Base-by-base conservation (phyloP, 2,888 invertebrate genomes). In the Phyllotreta striolata region DNA sequence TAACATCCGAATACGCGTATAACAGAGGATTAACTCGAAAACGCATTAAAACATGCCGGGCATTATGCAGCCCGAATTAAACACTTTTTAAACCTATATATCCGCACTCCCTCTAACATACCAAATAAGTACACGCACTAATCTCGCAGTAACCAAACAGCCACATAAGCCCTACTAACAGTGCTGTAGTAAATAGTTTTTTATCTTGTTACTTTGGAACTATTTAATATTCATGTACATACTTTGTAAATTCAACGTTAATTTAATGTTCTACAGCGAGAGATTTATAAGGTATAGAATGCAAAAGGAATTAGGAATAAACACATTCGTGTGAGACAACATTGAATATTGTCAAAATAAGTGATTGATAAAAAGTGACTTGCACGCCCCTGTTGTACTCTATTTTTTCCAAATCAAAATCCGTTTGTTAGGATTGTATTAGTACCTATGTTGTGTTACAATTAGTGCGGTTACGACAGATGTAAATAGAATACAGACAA, bases 391-490 rank as follows among this genome's bases (percentile, higher is more conserved):
- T 52, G 62, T 34, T 9, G 14, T 13, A 60, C 44, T 52, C 41
- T 39, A 43, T 64, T 61, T 61, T 63, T 63, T 66, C 14, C 39
- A 39, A 60, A 65, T 63, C 51, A 34, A 57, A 69, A 65, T 65
- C 65, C 63, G 55, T 52, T 46, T 75, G 75, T 76, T 75, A 74
- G 77, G 77, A 76, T 76, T 76, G 69, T 68, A 55, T 57, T 73
- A 67, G n/a, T 72, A 66, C 72, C 75, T 72, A 74, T 78, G 78
- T 78, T 78, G 77, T 77, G 77, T 79, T 79, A 79, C 78, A 78
- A 78, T 79, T 78, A 78, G 75, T 73, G 72, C 72, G 54, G 71
- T 71, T 55, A 63, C 76, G 76, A 76, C 77, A 78, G 77, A 78
- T 78, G 78, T 78, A 78, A 78, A 78, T 77, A 74, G 64, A 71